Percentiles rank a stretch among this genome's conserved stretches.
Evolutionary conservation across 1,140 invertebrate species (phyloP).

Genomic region (Samia ricini): DNA sequence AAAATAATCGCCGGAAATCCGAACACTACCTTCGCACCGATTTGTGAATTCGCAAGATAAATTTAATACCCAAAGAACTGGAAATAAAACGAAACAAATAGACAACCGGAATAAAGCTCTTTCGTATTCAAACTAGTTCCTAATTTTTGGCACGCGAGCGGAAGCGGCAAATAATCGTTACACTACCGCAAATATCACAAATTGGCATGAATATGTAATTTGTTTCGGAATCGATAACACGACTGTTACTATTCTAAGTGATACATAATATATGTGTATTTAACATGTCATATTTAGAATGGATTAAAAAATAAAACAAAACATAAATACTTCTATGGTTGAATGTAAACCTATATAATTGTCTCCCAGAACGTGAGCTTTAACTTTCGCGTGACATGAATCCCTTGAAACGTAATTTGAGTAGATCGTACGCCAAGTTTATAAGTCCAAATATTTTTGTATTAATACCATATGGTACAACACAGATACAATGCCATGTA

Average conservation of each 20-base stretch:
- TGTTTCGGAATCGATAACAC: neutral
- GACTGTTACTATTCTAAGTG: neutral
- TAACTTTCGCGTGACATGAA: too few relatives aligned
- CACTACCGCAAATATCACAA: conserved; percentile 11
- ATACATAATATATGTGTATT: neutral
- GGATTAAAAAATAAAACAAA: too few relatives aligned
- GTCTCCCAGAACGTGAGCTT: too few relatives aligned
- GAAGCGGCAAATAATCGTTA: conserved; percentile 31
- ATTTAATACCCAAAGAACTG: conserved; percentile 11
- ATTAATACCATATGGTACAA: neutral
- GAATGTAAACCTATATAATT: too few relatives aligned
- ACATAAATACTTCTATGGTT: too few relatives aligned
- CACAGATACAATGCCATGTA: neutral
- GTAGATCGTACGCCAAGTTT: too few relatives aligned
- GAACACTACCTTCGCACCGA: conserved; percentile 21
- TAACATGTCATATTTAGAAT: too few relatives aligned
- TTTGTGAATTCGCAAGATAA: conserved; percentile 34
- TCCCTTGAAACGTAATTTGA: too few relatives aligned
- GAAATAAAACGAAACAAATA: conserved; percentile 24
- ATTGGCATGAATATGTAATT: neutral
- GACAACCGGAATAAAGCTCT: conserved; percentile 41
- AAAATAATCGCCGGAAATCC: conserved; percentile 43
- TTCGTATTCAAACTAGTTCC: conserved; percentile 39
- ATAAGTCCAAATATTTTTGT: too few relatives aligned
- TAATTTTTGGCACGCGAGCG: conserved; percentile 35